phyloP scores from a whole-genome alignment of 2,113 vertebrate species.

The Struthidea cinerea region DNA sequence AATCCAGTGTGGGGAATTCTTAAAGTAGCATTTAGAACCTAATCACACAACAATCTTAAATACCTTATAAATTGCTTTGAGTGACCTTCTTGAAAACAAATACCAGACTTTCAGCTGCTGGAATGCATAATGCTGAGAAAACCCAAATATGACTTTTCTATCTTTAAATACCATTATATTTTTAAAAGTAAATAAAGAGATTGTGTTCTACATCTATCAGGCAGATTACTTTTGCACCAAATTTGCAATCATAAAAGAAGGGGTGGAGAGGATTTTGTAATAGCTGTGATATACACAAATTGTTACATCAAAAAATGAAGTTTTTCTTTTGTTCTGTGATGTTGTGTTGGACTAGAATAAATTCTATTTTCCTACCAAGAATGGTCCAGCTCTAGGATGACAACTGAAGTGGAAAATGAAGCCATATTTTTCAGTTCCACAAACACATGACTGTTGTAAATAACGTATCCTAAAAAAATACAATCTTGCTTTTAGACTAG shows the following conservation, averaged over 20 bases:
- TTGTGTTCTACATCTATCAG: neutral
- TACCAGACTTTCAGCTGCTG: neutral
- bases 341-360: neutral
- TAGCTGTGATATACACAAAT: neutral
- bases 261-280: neutral
- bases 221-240: neutral
- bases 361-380: neutral
- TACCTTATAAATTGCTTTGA: neutral
- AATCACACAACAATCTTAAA: neutral
- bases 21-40: neutral
- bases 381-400: neutral
- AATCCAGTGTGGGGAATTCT: neutral
- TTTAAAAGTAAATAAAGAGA: neutral
- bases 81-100: neutral
- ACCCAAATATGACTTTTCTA: neutral
- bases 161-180: neutral
- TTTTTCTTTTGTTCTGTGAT: neutral
- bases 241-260: neutral
- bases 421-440: neutral
- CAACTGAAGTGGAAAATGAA: neutral
- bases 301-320: neutral
- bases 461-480: accelerated
- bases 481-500: neutral
- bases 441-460: neutral
- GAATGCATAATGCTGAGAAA: neutral